Evolutionary conservation across 2,888 invertebrate genomes (phyloP).

Genomic region (Anodontia alba): DNA sequence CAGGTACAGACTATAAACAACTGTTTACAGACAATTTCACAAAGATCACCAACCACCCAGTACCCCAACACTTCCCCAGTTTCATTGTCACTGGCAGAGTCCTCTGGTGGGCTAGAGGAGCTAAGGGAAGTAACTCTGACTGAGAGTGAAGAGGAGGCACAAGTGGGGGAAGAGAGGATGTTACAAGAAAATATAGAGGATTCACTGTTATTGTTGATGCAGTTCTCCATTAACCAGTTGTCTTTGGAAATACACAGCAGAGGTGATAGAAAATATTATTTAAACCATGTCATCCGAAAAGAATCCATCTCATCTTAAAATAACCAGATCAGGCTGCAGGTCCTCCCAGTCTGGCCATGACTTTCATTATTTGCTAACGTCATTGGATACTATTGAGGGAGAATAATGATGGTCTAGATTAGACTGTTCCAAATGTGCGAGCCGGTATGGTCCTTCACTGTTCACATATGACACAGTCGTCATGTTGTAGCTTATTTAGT

Average conservation of each 20-base stretch:
- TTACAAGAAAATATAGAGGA: conserved; percentile 62
- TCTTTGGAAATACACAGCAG: conserved; percentile 89
- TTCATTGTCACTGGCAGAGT: conserved; percentile 49
- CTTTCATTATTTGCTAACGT: too few relatives aligned
- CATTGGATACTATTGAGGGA: not conserved
- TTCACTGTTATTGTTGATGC: conserved; percentile 90
- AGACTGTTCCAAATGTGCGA: too few relatives aligned
- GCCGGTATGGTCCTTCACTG: too few relatives aligned
- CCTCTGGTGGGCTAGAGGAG: conserved; percentile 52
- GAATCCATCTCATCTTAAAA: not conserved
- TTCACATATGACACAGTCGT: too few relatives aligned
- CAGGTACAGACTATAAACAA: conserved; percentile 74
- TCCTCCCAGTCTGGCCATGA: too few relatives aligned
- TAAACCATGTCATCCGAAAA: too few relatives aligned
- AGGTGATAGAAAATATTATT: conserved; percentile 73
- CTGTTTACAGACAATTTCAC: conserved; percentile 66
- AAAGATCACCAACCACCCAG: conserved; percentile 16
- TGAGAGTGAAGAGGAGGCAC: conserved; percentile 19
- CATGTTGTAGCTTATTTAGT: too few relatives aligned
- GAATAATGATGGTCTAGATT: too few relatives aligned
- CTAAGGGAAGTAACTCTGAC: conserved; percentile 43
- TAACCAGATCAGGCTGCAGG: not conserved
- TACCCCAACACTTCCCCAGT: conserved; percentile 14
- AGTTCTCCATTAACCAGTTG: conserved; percentile 93
- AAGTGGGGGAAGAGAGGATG: conserved; percentile 35